Evolutionary conservation across 2,113 vertebrate species (phyloP).

Genomic region (Brachyhypopomus gauderio): DNA sequence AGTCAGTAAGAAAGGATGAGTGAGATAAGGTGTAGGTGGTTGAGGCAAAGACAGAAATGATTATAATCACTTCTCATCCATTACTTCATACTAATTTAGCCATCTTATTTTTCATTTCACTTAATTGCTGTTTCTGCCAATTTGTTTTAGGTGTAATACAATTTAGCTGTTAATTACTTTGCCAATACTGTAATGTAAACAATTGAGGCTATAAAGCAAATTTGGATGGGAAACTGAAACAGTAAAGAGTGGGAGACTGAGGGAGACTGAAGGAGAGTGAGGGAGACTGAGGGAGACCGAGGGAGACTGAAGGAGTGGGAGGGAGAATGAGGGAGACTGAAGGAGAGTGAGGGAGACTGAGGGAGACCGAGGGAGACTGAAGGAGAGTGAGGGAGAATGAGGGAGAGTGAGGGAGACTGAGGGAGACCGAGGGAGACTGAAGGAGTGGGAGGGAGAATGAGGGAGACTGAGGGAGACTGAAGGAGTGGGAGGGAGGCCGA

Average conservation of each 20-base stretch:
- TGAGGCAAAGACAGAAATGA: constrained; percentile 28
- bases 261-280: too few relatives aligned
- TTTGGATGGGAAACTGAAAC: constrained; percentile 42
- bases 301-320: too few relatives aligned
- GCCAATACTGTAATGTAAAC: constrained; percentile 51
- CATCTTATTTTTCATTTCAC: constrained; percentile 49
- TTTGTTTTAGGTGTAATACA: constrained; percentile 54
- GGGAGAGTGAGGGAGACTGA: too few relatives aligned
- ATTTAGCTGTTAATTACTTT: constrained; percentile 53
- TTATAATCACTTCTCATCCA: constrained; percentile 45
- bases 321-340: too few relatives aligned
- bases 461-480: constrained; percentile 2
- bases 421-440: too few relatives aligned
- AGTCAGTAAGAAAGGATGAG: neutral
- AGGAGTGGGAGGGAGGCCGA: neutral
- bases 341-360: too few relatives aligned
- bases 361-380: too few relatives aligned
- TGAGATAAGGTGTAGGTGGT: neutral
- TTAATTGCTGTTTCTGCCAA: constrained; percentile 40
- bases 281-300: too few relatives aligned
- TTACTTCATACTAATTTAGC: constrained; percentile 50
- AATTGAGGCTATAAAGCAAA: constrained; percentile 40
- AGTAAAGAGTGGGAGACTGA: neutral
- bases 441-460: too few relatives aligned
- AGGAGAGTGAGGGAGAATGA: too few relatives aligned